phyloP scores from a whole-genome alignment of 2,888 invertebrate genomes.

The Scrobipalpa atriplicella region DNA sequence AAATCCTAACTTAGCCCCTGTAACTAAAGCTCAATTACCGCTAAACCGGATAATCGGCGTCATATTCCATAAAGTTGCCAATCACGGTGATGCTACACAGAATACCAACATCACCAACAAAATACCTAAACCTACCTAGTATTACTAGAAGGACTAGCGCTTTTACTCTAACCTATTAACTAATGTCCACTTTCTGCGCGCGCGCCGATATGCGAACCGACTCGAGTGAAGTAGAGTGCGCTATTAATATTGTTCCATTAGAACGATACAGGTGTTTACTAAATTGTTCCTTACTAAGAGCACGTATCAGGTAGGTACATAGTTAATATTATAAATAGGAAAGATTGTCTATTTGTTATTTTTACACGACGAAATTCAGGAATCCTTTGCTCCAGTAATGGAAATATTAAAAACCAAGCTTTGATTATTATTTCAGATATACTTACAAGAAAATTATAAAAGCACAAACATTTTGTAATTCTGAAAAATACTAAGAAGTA shows the following conservation, averaged over 20 bases:
- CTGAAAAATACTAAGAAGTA: background rate
- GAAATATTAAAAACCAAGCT: too few species aligned
- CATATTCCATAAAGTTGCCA: slow-evolving; percentile 50
- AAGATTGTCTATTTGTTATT: too few species aligned
- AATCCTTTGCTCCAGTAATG: too few species aligned
- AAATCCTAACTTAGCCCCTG: background rate
- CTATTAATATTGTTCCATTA: slow-evolving; percentile 47
- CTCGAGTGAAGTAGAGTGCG: slow-evolving; percentile 36
- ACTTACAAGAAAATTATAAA: background rate
- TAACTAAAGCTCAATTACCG: slow-evolving; percentile 38
- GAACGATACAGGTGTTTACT: slow-evolving; percentile 51
- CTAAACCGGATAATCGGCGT: slow-evolving; percentile 50
- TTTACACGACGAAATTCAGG: too few species aligned
- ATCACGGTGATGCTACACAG: slow-evolving; percentile 33
- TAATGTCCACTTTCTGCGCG: slow-evolving; percentile 40
- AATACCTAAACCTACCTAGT: too few species aligned
- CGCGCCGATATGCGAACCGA: slow-evolving; percentile 47
- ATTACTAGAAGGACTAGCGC: too few species aligned
- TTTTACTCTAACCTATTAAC: slow-evolving; percentile 50
- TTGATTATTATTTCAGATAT: background rate
- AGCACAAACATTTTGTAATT: background rate
- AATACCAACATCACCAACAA: too few species aligned
- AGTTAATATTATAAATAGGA: too few species aligned
- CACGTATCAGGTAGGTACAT: too few species aligned
- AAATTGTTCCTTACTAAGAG: slow-evolving; percentile 3